Evolutionary conservation across 2,113 vertebrate species (phyloP).

Genomic region (Chlorodrepanis virens): DNA sequence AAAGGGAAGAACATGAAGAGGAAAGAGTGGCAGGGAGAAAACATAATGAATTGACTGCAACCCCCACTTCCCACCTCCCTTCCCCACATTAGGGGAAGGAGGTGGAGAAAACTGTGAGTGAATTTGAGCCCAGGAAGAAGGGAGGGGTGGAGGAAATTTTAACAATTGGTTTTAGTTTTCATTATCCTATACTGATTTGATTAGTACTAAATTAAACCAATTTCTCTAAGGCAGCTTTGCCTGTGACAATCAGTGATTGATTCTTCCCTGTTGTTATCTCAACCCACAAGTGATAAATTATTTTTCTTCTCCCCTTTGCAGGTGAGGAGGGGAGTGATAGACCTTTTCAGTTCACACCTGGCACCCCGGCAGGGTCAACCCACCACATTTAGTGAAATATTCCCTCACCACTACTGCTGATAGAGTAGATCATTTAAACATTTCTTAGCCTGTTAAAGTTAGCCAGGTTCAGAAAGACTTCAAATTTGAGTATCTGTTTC

Average conservation of each 20-base stretch:
- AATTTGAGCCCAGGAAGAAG: neutral
- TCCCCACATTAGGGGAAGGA: neutral
- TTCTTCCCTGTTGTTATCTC: neutral
- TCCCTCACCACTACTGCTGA: neutral
- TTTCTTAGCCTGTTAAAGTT: neutral
- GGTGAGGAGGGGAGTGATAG: neutral
- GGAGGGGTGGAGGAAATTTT: neutral
- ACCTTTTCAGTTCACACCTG: no score
- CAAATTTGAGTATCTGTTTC: neutral
- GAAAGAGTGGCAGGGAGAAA: neutral
- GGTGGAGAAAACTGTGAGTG: neutral
- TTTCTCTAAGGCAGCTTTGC: neutral
- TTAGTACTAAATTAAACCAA: neutral
- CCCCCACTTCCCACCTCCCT: accelerated
- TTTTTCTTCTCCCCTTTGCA: neutral
- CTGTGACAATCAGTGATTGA: neutral
- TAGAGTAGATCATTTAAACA: neutral
- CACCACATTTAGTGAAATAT: neutral
- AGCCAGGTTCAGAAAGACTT: neutral
- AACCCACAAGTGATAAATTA: neutral
- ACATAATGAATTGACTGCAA: neutral
- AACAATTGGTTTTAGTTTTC: neutral
- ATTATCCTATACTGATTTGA: neutral
- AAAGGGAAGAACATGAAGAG: neutral
- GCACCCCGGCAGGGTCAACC: accelerated